Evolutionary conservation across 2,888 invertebrate genomes (phyloP).

Genomic region (Limulus polyphemus): DNA sequence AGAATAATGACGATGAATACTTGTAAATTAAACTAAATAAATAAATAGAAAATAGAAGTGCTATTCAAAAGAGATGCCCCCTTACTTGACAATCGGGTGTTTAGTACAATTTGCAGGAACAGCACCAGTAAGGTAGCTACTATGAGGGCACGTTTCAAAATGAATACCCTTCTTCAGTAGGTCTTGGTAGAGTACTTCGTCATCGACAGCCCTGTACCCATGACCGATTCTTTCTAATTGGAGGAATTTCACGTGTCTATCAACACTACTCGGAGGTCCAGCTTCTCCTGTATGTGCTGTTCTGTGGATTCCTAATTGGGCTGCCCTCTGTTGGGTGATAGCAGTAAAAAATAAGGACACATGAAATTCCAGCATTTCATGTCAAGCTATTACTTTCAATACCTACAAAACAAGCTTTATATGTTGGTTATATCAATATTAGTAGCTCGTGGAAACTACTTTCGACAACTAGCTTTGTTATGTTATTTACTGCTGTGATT

Average conservation of each 20-base stretch:
- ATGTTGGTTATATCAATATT: too few relatives aligned
- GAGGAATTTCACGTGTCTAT: slow-evolving; percentile 31
- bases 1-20: too few relatives aligned
- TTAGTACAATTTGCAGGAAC: slow-evolving; percentile 34
- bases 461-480: too few relatives aligned
- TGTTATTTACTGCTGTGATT: too few relatives aligned
- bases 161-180: slow-evolving; percentile 37
- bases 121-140: slow-evolving; percentile 43
- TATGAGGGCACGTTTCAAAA: slow-evolving; percentile 44
- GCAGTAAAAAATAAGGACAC: too few relatives aligned
- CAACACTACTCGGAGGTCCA: slow-evolving; percentile 38
- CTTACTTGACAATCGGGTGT: slow-evolving; percentile 38
- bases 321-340: slow-evolving; percentile 35
- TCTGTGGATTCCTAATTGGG: slow-evolving; percentile 40
- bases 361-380: too few relatives aligned
- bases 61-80: too few relatives aligned
- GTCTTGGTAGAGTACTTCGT: slow-evolving; percentile 36
- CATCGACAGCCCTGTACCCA: slow-evolving; percentile 43
- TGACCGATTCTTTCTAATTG: slow-evolving; percentile 45
- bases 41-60: too few relatives aligned
- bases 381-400: too few relatives aligned
- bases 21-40: too few relatives aligned
- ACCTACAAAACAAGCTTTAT: too few relatives aligned
- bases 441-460: too few relatives aligned
- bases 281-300: slow-evolving; percentile 47